phyloP scores from a whole-genome alignment of 2,888 invertebrate species.

The Pristionchus entomophagus region DNA sequence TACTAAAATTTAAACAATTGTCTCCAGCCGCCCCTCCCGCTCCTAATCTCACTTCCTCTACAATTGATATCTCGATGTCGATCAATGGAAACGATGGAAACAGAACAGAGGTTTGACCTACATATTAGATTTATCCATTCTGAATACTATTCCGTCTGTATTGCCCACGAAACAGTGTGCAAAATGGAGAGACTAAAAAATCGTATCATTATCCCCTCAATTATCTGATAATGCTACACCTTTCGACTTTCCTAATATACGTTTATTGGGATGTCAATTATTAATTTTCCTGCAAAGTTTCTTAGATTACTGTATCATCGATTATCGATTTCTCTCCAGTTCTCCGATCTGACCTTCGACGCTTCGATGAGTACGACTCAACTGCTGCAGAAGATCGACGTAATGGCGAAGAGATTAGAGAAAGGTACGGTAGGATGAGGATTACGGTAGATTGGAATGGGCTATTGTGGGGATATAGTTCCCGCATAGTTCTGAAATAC shows the following conservation, averaged over 20 bases:
- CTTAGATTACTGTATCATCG: not conserved
- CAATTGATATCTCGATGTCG: not conserved
- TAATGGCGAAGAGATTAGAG: conserved; percentile 50
- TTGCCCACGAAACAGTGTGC: too few relatives aligned
- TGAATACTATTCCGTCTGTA: too few relatives aligned
- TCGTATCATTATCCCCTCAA: too few relatives aligned
- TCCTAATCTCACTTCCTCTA: not conserved
- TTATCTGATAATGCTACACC: conserved; percentile 28
- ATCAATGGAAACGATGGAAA: not conserved
- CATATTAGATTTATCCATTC: too few relatives aligned
- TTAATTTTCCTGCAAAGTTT: not conserved
- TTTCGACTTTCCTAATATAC: too few relatives aligned
- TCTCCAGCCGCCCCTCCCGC: not conserved
- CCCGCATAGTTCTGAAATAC: too few relatives aligned
- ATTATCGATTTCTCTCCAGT: not conserved
- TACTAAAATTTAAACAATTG: too few relatives aligned
- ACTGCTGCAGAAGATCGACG: conserved; percentile 51
- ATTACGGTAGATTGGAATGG: not conserved
- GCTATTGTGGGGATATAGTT: not conserved
- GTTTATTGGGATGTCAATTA: too few relatives aligned
- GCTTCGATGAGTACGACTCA: conserved; percentile 52
- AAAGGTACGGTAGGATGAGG: not conserved
- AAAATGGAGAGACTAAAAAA: too few relatives aligned
- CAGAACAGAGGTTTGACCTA: not conserved
- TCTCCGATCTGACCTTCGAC: conserved; percentile 51